phyloP scores from a whole-genome alignment of 2,797 vertebrate genomes.

The Danio choprae region DNA sequence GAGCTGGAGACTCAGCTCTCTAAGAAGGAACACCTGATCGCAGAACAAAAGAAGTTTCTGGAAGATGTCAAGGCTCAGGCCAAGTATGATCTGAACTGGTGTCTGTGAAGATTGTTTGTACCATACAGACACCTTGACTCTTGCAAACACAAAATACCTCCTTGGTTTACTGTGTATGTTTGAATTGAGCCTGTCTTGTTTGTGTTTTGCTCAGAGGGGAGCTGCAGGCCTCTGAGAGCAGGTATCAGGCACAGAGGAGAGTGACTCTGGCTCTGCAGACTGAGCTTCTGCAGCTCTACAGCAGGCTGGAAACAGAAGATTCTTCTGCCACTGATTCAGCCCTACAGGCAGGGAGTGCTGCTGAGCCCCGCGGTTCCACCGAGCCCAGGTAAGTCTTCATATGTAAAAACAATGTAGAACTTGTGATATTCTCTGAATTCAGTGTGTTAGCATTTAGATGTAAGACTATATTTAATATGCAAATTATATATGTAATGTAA shows the following conservation, averaged over 20 bases:
- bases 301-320: conserved; percentile 86
- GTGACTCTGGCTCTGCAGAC: conserved; percentile 89
- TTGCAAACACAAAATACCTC: too few species aligned
- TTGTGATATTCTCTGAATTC: too few species aligned
- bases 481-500: too few species aligned
- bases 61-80: conserved; percentile 95
- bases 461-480: too few species aligned
- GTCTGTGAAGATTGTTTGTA: not conserved
- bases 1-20: conserved; percentile 93
- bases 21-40: conserved; percentile 94
- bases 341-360: conserved; percentile 72
- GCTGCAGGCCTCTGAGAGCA: conserved; percentile 91
- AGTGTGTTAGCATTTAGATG: too few species aligned
- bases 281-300: conserved; percentile 91
- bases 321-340: conserved; percentile 75
- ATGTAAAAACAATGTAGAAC: not conserved
- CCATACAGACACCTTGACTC: not conserved
- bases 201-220: conserved; percentile 79
- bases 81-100: conserved; percentile 76
- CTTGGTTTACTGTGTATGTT: not conserved
- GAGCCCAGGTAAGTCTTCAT: conserved; percentile 72
- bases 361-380: conserved; percentile 56
- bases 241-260: conserved; percentile 88
- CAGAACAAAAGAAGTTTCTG: conserved; percentile 96
- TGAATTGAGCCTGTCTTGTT: not conserved